A percentile compares a stretch with the other conserved stretches of the same genome.
Conservation (phyloP, 1,140 invertebrate species). For the Drosophila erecta region DNA sequence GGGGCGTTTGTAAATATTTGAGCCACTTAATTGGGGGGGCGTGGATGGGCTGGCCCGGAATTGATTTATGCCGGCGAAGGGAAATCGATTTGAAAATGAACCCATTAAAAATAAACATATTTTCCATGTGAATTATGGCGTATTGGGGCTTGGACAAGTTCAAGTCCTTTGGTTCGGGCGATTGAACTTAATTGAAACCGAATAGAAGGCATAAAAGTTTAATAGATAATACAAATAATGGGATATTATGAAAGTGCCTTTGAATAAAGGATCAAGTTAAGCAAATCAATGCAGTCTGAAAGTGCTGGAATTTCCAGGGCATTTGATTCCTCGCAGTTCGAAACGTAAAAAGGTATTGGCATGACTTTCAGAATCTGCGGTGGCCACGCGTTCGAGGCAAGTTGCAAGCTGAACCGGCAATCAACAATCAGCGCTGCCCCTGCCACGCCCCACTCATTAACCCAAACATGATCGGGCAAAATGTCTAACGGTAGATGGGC, state of each 20-base stretch:
- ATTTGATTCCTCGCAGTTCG: no score
- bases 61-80: slow-evolving; percentile 65
- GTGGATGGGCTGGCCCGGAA: slow-evolving; percentile 37
- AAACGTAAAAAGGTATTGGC: neutral
- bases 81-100: slow-evolving; percentile 53
- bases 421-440: slow-evolving; percentile 72
- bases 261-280: no score
- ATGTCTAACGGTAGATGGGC: slow-evolving; percentile 71
- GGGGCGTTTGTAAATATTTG: slow-evolving; percentile 80
- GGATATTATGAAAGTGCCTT: no score
- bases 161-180: neutral
- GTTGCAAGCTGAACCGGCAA: slow-evolving; percentile 69
- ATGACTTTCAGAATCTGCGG: slow-evolving; percentile 42
- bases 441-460: slow-evolving; percentile 79
- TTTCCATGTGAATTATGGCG: slow-evolving; percentile 34
- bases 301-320: no score
- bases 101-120: slow-evolving; percentile 31
- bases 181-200: neutral
- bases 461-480: slow-evolving; percentile 77
- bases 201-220: neutral
- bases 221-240: no score
- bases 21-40: slow-evolving; percentile 74
- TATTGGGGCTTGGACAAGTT: neutral
- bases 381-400: slow-evolving; percentile 41
- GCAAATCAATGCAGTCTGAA: no score